Conservation (phyloP, 1,140 invertebrate species). For the Mesaphorura yosii region DNA sequence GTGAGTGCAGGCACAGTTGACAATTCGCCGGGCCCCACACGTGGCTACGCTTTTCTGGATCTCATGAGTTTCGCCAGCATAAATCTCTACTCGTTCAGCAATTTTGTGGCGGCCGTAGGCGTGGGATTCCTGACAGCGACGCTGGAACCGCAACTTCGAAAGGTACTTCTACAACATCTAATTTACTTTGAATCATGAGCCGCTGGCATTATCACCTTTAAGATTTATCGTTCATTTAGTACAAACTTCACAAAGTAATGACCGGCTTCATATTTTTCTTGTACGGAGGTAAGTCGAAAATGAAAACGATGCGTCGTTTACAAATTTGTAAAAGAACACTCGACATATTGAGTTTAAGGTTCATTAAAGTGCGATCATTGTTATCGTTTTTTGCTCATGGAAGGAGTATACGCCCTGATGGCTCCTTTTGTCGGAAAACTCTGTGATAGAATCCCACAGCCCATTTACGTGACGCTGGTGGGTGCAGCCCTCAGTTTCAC, state of each 20-base stretch:
- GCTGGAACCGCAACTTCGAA: conserved; percentile 64
- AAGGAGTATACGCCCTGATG: conserved; percentile 38
- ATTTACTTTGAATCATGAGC: neutral
- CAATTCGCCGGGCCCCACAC: too few relatives aligned
- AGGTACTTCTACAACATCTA: conserved; percentile 36
- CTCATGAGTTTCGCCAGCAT: too few relatives aligned
- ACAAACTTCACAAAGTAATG: too few relatives aligned
- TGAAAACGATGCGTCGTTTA: conserved; percentile 67
- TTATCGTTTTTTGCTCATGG: neutral
- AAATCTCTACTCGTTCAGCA: conserved; percentile 54
- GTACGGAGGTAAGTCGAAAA: conserved; percentile 70
- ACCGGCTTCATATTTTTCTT: conserved; percentile 77
- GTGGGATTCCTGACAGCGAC: conserved; percentile 71
- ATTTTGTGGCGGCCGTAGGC: conserved; percentile 61
- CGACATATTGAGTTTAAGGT: conserved; percentile 44
- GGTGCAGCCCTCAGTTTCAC: conserved; percentile 53
- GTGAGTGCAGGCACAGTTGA: too few relatives aligned
- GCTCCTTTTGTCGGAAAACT: conserved; percentile 70
- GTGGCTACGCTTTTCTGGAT: too few relatives aligned
- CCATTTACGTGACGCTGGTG: conserved; percentile 53
- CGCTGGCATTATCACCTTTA: conserved; percentile 25
- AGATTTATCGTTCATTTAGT: conserved; percentile 43
- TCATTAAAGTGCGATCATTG: too few relatives aligned
- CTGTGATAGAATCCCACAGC: conserved; percentile 51
- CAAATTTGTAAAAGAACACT: conserved; percentile 59